These are phyloP conservation scores for Pseudeuparius sepicola DNA, from an alignment of 2,888 invertebrate species.

Conservation along the genomic window DNA sequence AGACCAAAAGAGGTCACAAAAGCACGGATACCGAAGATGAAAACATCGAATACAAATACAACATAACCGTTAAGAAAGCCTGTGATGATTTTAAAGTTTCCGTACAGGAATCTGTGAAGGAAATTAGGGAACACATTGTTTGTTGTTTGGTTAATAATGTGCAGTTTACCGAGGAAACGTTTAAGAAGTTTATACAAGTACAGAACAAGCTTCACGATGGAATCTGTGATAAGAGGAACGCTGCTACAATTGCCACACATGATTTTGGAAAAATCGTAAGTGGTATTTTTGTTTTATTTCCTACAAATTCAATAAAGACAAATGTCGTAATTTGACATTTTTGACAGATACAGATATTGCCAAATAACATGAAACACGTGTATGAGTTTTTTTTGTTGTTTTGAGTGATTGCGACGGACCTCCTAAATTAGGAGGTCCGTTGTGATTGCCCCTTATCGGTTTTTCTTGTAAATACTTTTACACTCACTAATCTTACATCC, in stretches of 20 bases:
- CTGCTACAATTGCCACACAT: conserved; percentile 77
- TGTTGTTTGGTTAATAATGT: conserved; percentile 62
- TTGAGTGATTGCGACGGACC: too few species aligned
- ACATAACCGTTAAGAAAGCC: conserved; percentile 31
- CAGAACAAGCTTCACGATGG: conserved; percentile 70
- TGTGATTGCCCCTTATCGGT: too few species aligned
- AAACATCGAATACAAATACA: conserved; percentile 31
- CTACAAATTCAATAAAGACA: conserved; percentile 1
- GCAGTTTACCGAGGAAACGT: conserved; percentile 48
- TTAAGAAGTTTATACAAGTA: conserved; percentile 65
- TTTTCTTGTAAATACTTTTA: too few species aligned
- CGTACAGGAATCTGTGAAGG: conserved; percentile 39
- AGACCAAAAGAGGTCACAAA: conserved; percentile 33
- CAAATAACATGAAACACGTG: too few species aligned
- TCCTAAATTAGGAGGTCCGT: too few species aligned
- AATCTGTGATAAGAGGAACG: conserved; percentile 66
- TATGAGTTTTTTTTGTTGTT: too few species aligned
- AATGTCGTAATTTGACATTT: too few species aligned
- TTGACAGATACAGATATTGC: too few species aligned
- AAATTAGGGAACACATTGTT: conserved; percentile 59
- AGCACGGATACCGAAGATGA: conserved; percentile 26
- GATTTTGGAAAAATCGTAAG: conserved; percentile 53
- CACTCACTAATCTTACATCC: too few species aligned
- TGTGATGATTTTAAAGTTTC: conserved; percentile 26
- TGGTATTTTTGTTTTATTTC: conserved; percentile 9